phyloP scores from a whole-genome alignment of 1,140 invertebrate genomes.

The Brachionus calyciflorus region DNA sequence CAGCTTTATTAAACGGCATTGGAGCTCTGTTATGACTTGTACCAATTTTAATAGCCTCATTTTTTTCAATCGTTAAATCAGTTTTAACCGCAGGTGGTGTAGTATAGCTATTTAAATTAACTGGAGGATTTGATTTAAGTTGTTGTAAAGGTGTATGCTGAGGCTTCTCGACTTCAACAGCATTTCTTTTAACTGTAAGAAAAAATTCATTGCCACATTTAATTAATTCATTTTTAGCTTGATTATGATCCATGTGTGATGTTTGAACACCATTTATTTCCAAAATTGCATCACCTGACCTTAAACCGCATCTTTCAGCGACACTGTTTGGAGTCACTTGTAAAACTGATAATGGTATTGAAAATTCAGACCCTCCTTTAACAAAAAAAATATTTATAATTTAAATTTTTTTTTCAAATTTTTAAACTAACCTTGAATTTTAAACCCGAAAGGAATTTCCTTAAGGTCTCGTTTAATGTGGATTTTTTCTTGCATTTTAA shows the following conservation, averaged over 20 bases:
- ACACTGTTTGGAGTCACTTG: slow-evolving; percentile 58
- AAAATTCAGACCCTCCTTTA: slow-evolving; percentile 37
- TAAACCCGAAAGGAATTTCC: slow-evolving; percentile 36
- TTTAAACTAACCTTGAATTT: slow-evolving; percentile 1
- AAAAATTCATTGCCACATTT: slow-evolving; percentile 59
- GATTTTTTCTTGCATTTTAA: slow-evolving; percentile 4
- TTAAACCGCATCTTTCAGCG: slow-evolving; percentile 54
- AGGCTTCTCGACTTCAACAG: slow-evolving; percentile 21
- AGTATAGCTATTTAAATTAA: background rate
- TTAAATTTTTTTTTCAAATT: background rate
- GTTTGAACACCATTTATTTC: slow-evolving; percentile 55
- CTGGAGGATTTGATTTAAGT: slow-evolving; percentile 19
- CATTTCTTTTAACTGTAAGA: slow-evolving; percentile 53
- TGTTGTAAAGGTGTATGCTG: slow-evolving; percentile 30
- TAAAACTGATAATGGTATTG: slow-evolving; percentile 38
- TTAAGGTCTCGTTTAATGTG: slow-evolving; percentile 6
- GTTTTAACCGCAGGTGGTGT: slow-evolving; percentile 12
- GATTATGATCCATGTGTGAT: slow-evolving; percentile 54
- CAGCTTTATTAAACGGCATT: slow-evolving; percentile 43
- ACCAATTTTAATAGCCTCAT: slow-evolving; percentile 16
- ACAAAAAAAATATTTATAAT: background rate
- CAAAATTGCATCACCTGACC: slow-evolving; percentile 57
- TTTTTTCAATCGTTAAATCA: slow-evolving; percentile 5
- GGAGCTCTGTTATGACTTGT: slow-evolving; percentile 44
- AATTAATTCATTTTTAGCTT: slow-evolving; percentile 60